phyloP scores from a whole-genome alignment of 2,888 invertebrate species.

The Epinotia brunnichana region DNA sequence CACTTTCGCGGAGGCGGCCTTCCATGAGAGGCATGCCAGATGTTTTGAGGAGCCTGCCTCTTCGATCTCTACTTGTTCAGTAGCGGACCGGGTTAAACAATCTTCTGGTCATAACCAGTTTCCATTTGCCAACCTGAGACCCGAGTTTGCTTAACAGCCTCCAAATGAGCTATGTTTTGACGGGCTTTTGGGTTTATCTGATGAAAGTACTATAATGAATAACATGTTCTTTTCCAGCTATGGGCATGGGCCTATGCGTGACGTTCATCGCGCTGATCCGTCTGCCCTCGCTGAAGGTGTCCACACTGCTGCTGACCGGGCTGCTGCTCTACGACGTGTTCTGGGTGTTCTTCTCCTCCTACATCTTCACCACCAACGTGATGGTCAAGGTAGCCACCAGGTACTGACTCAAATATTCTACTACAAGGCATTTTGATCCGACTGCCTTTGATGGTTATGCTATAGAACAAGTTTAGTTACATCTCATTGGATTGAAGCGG shows the following conservation, averaged over 20 bases:
- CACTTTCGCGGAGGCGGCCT: too few species aligned
- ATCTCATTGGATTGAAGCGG: too few species aligned
- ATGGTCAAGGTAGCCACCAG: constrained; percentile 95
- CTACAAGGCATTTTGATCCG: too few species aligned
- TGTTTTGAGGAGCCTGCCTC: too few species aligned
- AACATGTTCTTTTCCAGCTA: constrained; percentile 83
- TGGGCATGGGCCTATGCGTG: constrained; percentile 99
- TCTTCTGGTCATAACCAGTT: too few species aligned
- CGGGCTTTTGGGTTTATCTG: background rate
- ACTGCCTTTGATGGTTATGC: too few species aligned
- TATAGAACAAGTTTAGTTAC: too few species aligned
- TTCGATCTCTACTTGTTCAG: too few species aligned
- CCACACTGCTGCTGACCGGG: constrained; percentile 96
- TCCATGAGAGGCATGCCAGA: too few species aligned
- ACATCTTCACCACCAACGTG: constrained; percentile 99
- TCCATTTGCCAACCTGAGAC: background rate
- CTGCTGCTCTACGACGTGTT: constrained; percentile 98
- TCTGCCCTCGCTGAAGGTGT: constrained; percentile 95
- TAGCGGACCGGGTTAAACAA: too few species aligned
- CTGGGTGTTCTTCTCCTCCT: constrained; percentile 99
- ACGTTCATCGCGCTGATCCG: constrained; percentile 98
- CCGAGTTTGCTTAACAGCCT: background rate
- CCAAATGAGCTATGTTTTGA: background rate
- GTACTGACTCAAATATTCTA: constrained; percentile 55
- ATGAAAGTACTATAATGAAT: background rate